A percentile compares a stretch with the other conserved stretches of the same genome.
phyloP scores from a whole-genome alignment of 2,797 vertebrate genomes.

The Arremon aurantiirostris region DNA sequence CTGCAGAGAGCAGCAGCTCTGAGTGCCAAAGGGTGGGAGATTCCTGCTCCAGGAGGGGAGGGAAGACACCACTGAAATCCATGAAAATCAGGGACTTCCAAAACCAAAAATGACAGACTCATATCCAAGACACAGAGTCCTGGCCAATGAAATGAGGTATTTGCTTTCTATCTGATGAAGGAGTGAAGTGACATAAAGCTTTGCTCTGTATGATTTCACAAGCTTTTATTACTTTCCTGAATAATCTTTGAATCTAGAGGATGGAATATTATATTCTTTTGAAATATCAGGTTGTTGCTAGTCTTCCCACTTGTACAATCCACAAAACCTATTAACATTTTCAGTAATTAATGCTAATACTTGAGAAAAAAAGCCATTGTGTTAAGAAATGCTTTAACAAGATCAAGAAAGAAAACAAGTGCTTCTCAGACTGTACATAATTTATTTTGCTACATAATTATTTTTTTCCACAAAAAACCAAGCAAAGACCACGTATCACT shows the following conservation, averaged over 20 bases:
- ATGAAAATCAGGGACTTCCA: background rate
- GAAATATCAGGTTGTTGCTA: slow-evolving; percentile 58
- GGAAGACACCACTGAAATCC: background rate
- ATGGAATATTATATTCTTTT: slow-evolving; percentile 66
- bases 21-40: background rate
- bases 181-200: slow-evolving; percentile 22
- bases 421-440: slow-evolving; percentile 24
- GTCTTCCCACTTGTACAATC: slow-evolving; percentile 55
- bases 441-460: background rate
- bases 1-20: background rate
- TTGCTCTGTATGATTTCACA: slow-evolving; percentile 59
- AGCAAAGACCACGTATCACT: background rate
- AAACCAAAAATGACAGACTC: background rate
- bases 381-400: slow-evolving; percentile 72
- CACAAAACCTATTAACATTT: slow-evolving; percentile 63
- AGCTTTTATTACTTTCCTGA: slow-evolving; percentile 63
- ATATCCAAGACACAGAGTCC: background rate
- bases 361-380: slow-evolving; percentile 70
- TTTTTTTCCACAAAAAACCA: background rate
- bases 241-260: slow-evolving; percentile 67
- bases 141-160: background rate
- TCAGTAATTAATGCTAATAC: slow-evolving; percentile 71
- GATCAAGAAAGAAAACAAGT: slow-evolving; percentile 61
- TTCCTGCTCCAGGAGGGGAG: background rate
- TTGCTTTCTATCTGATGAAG: slow-evolving; percentile 45